Percentiles rank a stretch among this genome's conserved stretches.
Evolutionary conservation across 1,140 invertebrate species (phyloP).

Genomic region (Lanistes nyassanus): DNA sequence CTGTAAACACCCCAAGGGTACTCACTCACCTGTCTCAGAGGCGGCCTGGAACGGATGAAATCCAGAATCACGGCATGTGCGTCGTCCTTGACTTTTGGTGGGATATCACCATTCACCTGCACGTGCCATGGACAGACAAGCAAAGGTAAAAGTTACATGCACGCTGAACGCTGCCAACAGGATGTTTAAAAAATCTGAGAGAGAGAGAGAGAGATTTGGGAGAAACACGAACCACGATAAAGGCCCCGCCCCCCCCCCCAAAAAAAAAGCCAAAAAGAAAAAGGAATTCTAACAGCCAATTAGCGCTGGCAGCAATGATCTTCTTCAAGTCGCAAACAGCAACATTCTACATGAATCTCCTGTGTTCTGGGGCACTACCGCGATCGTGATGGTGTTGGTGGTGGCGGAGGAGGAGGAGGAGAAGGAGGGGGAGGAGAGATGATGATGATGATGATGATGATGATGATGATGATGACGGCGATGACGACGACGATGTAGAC

Average conservation of each 20-base stretch:
- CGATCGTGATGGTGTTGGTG: too few species aligned
- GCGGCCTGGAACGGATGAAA: slow-evolving; percentile 94
- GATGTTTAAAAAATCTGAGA: not conserved
- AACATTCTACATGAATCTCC: too few species aligned
- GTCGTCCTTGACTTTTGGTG: slow-evolving; percentile 87
- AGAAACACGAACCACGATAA: not conserved
- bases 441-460: too few species aligned
- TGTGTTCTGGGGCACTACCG: too few species aligned
- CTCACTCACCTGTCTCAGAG: slow-evolving; percentile 89
- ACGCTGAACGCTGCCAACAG: not conserved
- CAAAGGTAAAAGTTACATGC: not conserved
- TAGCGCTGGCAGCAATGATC: too few species aligned
- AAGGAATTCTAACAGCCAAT: not conserved
- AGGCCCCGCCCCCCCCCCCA: not conserved
- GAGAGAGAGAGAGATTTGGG: not conserved
- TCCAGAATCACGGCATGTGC: slow-evolving; percentile 94
- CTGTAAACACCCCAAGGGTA: too few species aligned
- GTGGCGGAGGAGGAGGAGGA: too few species aligned
- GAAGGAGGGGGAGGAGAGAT: too few species aligned
- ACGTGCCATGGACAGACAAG: not conserved
- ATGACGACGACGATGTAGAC: too few species aligned
- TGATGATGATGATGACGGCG: too few species aligned
- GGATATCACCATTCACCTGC: slow-evolving; percentile 82
- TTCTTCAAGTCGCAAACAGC: too few species aligned
- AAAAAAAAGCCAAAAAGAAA: not conserved